Base-by-base conservation (phyloP, 2,888 invertebrate species). In the Epiblema foenella region DNA sequence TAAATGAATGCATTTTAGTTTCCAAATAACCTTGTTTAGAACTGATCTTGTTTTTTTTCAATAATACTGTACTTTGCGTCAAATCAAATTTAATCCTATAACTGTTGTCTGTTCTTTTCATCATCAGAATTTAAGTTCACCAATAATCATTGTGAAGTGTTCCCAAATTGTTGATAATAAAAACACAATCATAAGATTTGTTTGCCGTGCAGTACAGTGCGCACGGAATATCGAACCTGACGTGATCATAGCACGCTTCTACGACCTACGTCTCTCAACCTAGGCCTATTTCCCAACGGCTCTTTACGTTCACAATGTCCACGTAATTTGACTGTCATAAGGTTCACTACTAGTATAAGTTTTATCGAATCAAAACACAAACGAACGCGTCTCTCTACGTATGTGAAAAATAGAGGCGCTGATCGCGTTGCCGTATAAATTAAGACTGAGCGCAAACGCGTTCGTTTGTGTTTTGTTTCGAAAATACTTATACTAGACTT, bases 201-300 rank as follows among this genome's bases (percentile, higher is more conserved):
- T 52, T 18, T 52, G 63, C 52, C 39, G 12, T 11, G 12, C 64
- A 46, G 39, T 57, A 29, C 39, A 24, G 20, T 58, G 20, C 20
- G 33, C 33, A 72, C 62, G 74, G 73, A 74, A 75, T 62, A 77
- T 75, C 75, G 76, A 74, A 74, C 17, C 74, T 77, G 74, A 73
- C 33, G n/a, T 51, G 51, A 24, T 12, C 8, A 54, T 15, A 39
- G 62, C 12, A 54, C 33, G 10, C 1, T 12, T n/a, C 39, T 60
- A 56, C 20, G n/a, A 66, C 59, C 39, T 52, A 42, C 52, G 51
- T 68, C 49, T 29, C 20, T 67, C 17, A 15, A 39, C 29, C 17
- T 54, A 37, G 8, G 8, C 3, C 33, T 7, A 33, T 33, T 33
- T 33, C 33, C 2, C 33, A 33, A 33, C 1, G 9, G 33, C 33